Evolutionary conservation across 2,113 vertebrate genomes (phyloP), one percentile per base, ranked within the genome.

Genomic region (Bujurquina vittata): DNA sequence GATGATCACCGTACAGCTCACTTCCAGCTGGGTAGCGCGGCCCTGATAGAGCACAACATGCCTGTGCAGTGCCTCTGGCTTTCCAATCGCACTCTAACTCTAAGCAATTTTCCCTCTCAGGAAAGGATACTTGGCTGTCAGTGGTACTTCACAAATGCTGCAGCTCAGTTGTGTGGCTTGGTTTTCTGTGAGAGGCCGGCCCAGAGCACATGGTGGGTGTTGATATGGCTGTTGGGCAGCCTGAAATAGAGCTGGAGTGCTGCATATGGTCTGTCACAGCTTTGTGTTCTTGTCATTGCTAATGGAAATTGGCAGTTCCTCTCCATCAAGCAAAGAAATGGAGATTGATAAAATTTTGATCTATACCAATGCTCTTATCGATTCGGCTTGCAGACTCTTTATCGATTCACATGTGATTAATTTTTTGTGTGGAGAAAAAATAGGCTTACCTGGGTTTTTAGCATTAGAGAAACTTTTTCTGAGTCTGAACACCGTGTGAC

Each of bases 121-220:
- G 74, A 85, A 84, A 86, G 65, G 75, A 84, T 59, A 60, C 79
- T 81, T 81, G 77, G 87, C 84, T 92, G 82, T 90, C 89, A 74
- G 79, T 37, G 87, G 85, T 61, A 76, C 89, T 88, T 86, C 80
- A 55, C 22, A 56, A 76, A 84, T 77, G 88, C 74, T 83, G 74
- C 87, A 61, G 75, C 26, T 77, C 80, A 82, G 72, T 81, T 82
- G 72, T 78, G 83, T 76, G 81, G 81, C 58, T 87, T 72, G 65
- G 54, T 90, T 87, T 72, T 79, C 82, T 83, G 58, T 61, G 77
- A 86, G 79, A 84, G 85, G 77, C 79, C 83, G 80, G 80, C 84
- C 74, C 78, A 82, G 83, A 86, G 82, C 89, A 86, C 84, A 79
- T 86, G 75, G 88, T 92, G 92, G 90, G 89, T 89, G 92, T 87